Base-by-base conservation (phyloP, 2,888 invertebrate species). In the Drosophila pullipes region DNA sequence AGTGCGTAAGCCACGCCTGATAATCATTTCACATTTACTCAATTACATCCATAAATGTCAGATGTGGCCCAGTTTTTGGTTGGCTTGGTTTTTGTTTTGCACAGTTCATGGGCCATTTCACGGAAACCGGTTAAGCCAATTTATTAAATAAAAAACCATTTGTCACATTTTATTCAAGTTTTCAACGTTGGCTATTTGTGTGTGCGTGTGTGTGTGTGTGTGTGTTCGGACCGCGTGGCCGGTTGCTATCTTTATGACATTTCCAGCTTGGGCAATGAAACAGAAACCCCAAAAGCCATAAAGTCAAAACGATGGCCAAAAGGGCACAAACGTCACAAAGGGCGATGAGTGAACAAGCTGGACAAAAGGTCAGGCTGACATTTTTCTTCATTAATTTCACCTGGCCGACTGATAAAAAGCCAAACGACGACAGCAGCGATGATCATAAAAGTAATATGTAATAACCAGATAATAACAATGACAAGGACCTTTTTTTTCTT, bases 121-220 rank as follows among this genome's bases (percentile, higher is more conserved):
- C 70, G 86, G 62, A 81, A 85, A 73, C 86, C 74, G 86, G 86
- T 86, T 89, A 86, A 89, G 87, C 91, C 91, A 87, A 87, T 87
- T 87, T 89, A 87, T 87, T 90, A 89, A 91, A 91, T 83, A 80
- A 86, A 83, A 90, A 78, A 84, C 82, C 91, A 91, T 87, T 87
- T 91, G 87, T 91, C 91, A 89, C 87, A 87, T 91, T 89, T 87
- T 87, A 82, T 91, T 85, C 83, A 78, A 76, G 78, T 78, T 89
- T 86, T 88, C 83, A 85, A 64, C 90, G 72, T 76, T 37, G 18
- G 30, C 41, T 44, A 60, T 61, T 57, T 39, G 33, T 49, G 37
- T 52, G 28, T 11, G 31, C 33, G 13, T 22, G 30, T 31, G 31
- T 1, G 31, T 31, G 31, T 31, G 31, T 16, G 25, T 69, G 68